Evolutionary conservation across 2,113 vertebrate genomes (phyloP), one percentile per base, ranked within the genome.

Genomic region (Campylorhamphus procurvoides): DNA sequence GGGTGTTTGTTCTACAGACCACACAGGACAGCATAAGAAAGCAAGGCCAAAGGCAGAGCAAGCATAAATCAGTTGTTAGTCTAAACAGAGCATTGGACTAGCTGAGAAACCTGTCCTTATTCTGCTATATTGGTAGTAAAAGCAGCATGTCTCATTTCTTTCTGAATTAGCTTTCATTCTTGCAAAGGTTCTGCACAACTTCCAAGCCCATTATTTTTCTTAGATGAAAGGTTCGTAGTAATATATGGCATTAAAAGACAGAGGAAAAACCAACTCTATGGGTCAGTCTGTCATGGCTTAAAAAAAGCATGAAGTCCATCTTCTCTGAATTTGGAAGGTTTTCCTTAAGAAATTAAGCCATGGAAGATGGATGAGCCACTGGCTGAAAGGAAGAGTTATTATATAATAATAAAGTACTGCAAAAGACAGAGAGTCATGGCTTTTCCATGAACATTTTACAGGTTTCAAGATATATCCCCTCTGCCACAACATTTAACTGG

Each of bases 341-440:
- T 81, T 81, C 53, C 47, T 74, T 56, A 81, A 79, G 50, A 81
- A 86, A 44, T 14, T 42, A 87, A 90, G 42, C 56, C 68, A 67
- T 47, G 39, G 25, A 84, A 95, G 89, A 95, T 1, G 52, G 55
- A 95, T 91, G 85, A 91, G 47, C 33, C 62, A 67, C 46, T 79
- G 75, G 33, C 53, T 80, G 88, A 84, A 88, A 67, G 58, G 29
- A 92, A 90, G 58, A 90, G 66, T 85, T 94, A 87, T 68, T 87
- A 44, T 59, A 17, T 84, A 44, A 59, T 52, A 94, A 94, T 84
- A 96, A 42, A 96, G 91, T 94, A 86, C 31, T 37, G 1, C 66
- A 79, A 49, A 62, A 86, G 52, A 71, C 76, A 76, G 44, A 76
- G 44, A 85, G 55, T 52, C 84, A 94, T n/a, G n/a, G 62, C 62